Evolutionary conservation across 2,888 invertebrate species (phyloP).

Genomic region (Pyralis farinalis): DNA sequence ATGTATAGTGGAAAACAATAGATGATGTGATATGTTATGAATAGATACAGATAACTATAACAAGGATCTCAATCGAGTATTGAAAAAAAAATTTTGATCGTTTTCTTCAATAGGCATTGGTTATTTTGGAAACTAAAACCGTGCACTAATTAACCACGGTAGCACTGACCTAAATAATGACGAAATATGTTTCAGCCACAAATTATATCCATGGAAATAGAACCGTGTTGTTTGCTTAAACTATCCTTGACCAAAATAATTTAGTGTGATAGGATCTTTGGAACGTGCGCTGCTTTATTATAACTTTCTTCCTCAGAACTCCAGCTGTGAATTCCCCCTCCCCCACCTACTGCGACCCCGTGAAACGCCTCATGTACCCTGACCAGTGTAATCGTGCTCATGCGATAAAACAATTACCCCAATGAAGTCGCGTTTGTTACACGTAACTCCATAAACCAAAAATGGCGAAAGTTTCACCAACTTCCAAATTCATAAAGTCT

Average conservation of each 20-base stretch:
- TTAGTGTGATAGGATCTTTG: slow-evolving; percentile 66
- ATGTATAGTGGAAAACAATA: too few relatives aligned
- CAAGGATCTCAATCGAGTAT: too few relatives aligned
- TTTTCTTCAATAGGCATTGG: too few relatives aligned
- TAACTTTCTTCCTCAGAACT: slow-evolving; percentile 59
- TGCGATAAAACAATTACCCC: slow-evolving; percentile 80
- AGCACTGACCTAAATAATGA: not conserved
- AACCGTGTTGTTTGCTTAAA: slow-evolving; percentile 53
- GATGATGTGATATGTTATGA: too few relatives aligned
- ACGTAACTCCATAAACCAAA: slow-evolving; percentile 47
- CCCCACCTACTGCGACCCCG: slow-evolving; percentile 22
- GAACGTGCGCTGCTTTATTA: slow-evolving; percentile 62
- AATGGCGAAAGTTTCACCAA: slow-evolving; percentile 34
- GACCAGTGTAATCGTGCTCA: slow-evolving; percentile 58
- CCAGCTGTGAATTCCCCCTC: slow-evolving; percentile 47
- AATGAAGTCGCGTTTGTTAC: slow-evolving; percentile 55
- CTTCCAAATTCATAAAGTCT: slow-evolving; percentile 16
- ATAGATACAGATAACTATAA: too few relatives aligned
- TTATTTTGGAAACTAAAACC: too few relatives aligned
- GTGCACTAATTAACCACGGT: not conserved
- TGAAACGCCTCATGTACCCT: slow-evolving; percentile 28
- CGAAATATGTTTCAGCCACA: slow-evolving; percentile 20
- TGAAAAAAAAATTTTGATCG: too few relatives aligned
- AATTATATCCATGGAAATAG: slow-evolving; percentile 43
- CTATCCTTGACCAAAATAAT: slow-evolving; percentile 74